A percentile compares a stretch with the other conserved stretches of the same genome.
Conservation (phyloP, 1,140 invertebrate species). For the Panulirus ornatus region DNA sequence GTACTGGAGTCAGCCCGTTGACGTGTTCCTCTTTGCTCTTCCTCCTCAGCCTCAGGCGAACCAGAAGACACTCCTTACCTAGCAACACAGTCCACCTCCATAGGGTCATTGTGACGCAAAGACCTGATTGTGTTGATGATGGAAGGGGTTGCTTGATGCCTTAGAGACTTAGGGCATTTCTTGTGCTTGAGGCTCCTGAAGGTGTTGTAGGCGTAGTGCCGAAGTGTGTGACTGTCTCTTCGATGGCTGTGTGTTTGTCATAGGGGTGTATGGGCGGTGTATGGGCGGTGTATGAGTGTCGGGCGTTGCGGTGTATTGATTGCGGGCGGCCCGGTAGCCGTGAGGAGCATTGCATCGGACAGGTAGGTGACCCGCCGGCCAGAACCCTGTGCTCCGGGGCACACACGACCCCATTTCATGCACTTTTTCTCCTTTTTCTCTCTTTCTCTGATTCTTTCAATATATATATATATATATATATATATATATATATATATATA, state of each 20-base stretch:
- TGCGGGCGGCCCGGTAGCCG: conserved; percentile 29
- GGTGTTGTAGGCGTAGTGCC: no score
- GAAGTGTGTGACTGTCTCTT: neutral
- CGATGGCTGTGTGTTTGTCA: neutral
- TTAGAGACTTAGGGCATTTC: no score
- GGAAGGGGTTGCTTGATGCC: no score
- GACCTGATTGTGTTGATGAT: no score
- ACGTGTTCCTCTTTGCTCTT: no score
- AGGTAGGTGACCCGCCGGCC: conserved; percentile 53
- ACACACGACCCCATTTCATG: neutral
- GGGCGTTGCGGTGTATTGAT: conserved; percentile 66
- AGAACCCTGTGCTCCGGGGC: conserved; percentile 29
- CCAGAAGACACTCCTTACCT: no score
- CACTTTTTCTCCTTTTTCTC: neutral
- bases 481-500: neutral
- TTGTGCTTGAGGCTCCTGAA: no score
- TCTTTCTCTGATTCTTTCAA: neutral
- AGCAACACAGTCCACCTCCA: no score
- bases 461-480: conserved; percentile 12
- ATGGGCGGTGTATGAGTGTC: conserved; percentile 44
- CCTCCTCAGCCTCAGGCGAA: no score
- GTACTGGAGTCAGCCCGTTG: no score
- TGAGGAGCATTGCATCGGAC: conserved; percentile 69
- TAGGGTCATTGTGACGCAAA: no score
- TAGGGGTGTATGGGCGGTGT: conserved; percentile 6